Conservation (phyloP, 2,113 vertebrate species). For the Macrotis lagotis region DNA sequence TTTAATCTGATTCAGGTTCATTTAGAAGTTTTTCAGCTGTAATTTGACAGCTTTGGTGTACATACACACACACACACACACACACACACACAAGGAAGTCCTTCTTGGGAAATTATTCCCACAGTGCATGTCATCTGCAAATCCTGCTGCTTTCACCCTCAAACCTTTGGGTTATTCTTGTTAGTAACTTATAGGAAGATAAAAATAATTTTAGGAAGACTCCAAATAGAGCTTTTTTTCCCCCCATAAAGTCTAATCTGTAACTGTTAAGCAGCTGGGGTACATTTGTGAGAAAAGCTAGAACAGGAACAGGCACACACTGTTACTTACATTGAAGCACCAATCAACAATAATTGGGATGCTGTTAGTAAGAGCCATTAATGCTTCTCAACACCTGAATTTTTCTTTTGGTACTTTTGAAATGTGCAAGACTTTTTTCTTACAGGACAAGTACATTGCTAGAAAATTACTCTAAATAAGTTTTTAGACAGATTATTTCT, state of each 20-base stretch:
- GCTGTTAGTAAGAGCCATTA: not conserved
- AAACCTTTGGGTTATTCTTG: not conserved
- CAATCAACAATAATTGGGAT: not conserved
- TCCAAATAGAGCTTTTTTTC: not conserved
- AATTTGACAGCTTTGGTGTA: not conserved
- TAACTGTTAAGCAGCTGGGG: slow-evolving; percentile 58
- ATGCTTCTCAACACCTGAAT: not conserved
- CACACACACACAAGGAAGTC: not conserved
- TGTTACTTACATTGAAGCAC: not conserved
- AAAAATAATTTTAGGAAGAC: not conserved
- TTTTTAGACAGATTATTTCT: not conserved
- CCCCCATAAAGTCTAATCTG: not conserved
- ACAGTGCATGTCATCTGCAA: not conserved
- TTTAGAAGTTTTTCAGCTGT: not conserved
- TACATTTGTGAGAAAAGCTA: slow-evolving; percentile 23
- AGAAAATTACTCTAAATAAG: not conserved
- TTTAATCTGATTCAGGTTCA: not conserved
- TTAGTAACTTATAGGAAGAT: not conserved
- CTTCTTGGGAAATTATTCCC: not conserved
- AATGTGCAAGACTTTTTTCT: not conserved
- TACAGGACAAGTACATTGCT: not conserved
- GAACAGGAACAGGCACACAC: slow-evolving; percentile 62
- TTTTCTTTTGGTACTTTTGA: not conserved
- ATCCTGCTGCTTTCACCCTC: not conserved
- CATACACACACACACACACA: too few species aligned